Base-by-base conservation (phyloP, 2,888 invertebrate species). In the Drosophila leonis region DNA sequence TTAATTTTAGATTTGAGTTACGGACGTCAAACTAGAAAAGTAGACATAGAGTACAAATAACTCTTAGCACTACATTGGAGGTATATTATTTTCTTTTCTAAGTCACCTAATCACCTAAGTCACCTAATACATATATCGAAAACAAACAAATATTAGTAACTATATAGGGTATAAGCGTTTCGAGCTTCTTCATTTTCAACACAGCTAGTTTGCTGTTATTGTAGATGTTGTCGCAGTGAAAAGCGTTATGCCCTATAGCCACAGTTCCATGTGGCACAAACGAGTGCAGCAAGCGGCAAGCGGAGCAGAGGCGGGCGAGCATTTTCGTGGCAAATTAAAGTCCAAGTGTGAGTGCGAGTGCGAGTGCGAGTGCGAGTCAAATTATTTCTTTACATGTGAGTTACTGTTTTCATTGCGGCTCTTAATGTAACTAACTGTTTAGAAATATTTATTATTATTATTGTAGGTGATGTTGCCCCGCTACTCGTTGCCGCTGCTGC, bases 301-400 rank as follows among this genome's bases (percentile, higher is more conserved):
- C 18, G 60, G 52, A 13, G 56, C 56, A 63, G 54, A 35, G 44
- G 44, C 33, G 44, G 27, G 48, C 42, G 29, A 55, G 18, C 70
- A 74, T 82, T 76, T 85, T 86, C 83, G 89, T 83, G 90, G 90
- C 90, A 91, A 91, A 91, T 91, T 91, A 90, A 91, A 86, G 92
- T 91, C 91, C 92, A 91, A 68, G 70, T 66, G 65, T 78, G 80
- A 89, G 83, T 89, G 44, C 20, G 80, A 88, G 82, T 88, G 41
- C 41, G 80, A 92, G 84, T 85, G 85, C 37, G 63, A 63, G 64
- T 66, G 65, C 82, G 80, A 89, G 83, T 89, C 88, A 86, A 91
- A 90, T 88, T 89, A 90, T 90, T 87, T 91, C 88, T 90, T 87
- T 80, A 83, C 87, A 85, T 83, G 87, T 82, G 85, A 91, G 87